Conservation (phyloP, 2,797 vertebrate genomes). For the Cossypha heuglini region DNA sequence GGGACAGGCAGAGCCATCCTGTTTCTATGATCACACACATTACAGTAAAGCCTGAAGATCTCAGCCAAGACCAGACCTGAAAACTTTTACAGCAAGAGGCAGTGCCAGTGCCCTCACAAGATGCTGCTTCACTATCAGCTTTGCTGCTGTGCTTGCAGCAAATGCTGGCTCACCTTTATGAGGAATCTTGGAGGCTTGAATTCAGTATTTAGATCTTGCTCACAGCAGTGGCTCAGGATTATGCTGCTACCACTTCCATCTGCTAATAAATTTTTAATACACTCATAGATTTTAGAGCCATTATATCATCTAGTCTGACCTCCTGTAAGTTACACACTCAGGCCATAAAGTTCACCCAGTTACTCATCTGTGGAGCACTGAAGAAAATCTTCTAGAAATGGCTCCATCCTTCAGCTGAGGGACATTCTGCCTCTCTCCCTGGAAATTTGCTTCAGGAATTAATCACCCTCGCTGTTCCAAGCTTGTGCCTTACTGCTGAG, state of each 20-base stretch:
- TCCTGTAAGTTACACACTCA: background rate
- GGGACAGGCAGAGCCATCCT: background rate
- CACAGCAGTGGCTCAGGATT: background rate
- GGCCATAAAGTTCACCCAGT: background rate
- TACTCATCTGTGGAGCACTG: background rate
- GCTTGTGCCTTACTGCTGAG: background rate
- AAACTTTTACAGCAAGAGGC: background rate
- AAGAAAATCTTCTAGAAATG: background rate
- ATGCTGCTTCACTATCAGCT: background rate
- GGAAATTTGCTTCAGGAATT: background rate
- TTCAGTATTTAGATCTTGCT: conserved; percentile 10
- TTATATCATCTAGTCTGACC: background rate
- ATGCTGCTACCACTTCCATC: background rate
- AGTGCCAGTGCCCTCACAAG: background rate
- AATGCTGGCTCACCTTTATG: background rate
- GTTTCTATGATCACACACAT: background rate
- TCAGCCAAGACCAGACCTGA: background rate
- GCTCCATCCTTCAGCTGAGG: background rate
- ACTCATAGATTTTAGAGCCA: background rate
- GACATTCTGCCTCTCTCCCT: background rate
- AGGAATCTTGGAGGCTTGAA: background rate
- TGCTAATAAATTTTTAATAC: background rate
- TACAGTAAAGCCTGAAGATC: background rate
- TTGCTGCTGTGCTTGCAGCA: background rate
- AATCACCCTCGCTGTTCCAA: background rate